phyloP scores from a whole-genome alignment of 2,113 vertebrate species.

The Gambusia holbrooki region DNA sequence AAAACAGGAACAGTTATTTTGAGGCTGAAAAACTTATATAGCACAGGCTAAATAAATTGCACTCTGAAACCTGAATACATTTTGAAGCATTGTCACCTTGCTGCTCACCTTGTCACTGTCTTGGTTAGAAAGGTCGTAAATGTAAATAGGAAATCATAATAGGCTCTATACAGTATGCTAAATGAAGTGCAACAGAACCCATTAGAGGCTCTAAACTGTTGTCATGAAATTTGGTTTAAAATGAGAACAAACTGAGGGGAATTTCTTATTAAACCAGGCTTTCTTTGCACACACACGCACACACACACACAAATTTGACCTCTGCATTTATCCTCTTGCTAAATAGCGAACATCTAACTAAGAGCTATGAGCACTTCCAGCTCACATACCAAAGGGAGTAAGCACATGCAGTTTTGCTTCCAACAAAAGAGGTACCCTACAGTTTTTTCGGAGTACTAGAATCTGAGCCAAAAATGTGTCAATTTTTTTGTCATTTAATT shows the following conservation, averaged over 20 bases:
- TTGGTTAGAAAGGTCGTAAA: conserved; percentile 9
- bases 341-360: not conserved
- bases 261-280: not conserved
- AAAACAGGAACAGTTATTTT: not conserved
- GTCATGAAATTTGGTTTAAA: not conserved
- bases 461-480: not conserved
- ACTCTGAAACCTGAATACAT: not conserved
- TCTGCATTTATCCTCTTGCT: not conserved
- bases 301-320: not conserved
- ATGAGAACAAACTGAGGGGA: not conserved
- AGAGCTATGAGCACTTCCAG: not conserved
- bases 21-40: too few species aligned
- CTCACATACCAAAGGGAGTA: not conserved
- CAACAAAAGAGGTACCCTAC: not conserved
- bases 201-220: conserved; percentile 3
- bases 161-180: conserved; percentile 6
- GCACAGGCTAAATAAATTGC: not conserved
- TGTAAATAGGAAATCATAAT: conserved; percentile 11
- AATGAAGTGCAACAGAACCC: conserved; percentile 18
- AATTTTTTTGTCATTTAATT: not conserved
- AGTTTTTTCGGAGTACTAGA: not conserved
- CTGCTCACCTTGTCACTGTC: conserved; percentile 11
- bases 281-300: not conserved
- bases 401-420: not conserved
- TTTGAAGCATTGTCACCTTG: not conserved